Base-by-base conservation (phyloP, 2,888 invertebrate species). In the Campopleginae sp. region DNA sequence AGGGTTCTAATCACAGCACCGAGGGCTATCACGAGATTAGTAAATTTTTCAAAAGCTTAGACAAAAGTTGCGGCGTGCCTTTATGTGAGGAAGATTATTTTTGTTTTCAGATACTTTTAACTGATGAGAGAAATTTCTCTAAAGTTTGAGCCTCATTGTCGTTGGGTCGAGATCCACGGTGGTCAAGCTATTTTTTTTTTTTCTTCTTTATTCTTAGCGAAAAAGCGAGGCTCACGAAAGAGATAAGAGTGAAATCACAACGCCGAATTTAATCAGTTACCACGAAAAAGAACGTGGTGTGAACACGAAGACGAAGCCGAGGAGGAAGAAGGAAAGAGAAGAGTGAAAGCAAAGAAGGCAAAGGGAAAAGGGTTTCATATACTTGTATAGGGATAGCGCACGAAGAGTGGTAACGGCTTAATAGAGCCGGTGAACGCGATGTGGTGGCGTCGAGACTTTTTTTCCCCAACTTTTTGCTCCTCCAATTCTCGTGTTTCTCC, bases 1-100 rank as follows among this genome's bases (percentile, higher is more conserved):
- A 72, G 42, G 80, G 65, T 79, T 38, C 46, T 89, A 90, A 90
- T 89, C 82, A 61, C 87, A 88, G 87, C 86, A 80, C 89, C 86
- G 79, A 81, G 81, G 90, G 90, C 88, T 81, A 89, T 90, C 90
- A 89, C 90, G 90, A 88, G 82, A 71, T 85, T 78, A 71, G 42
- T 70, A 78, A 84, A 42, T 80, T 31, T 12, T 74, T 44, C 61
- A 63, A 33, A 74, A n/a, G n/a, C 83, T 88, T 85, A 75, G 79
- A 78, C 80, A 31, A 3, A 68, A 80, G 83, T 74, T 78, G 72
- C 48, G 78, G 80, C 27, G 77, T 48, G 48, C 77, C 14, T 5
- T 14, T 8, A 10, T 38, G 38, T 38, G 38, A 38, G 42, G 27
- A 7, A 38, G 6, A 42, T 4, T 71, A 80, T 46, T 54, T 14